These are phyloP conservation scores for Anabas testudineus DNA, from an alignment of 2,797 vertebrate species.

Conservation along the genomic window DNA sequence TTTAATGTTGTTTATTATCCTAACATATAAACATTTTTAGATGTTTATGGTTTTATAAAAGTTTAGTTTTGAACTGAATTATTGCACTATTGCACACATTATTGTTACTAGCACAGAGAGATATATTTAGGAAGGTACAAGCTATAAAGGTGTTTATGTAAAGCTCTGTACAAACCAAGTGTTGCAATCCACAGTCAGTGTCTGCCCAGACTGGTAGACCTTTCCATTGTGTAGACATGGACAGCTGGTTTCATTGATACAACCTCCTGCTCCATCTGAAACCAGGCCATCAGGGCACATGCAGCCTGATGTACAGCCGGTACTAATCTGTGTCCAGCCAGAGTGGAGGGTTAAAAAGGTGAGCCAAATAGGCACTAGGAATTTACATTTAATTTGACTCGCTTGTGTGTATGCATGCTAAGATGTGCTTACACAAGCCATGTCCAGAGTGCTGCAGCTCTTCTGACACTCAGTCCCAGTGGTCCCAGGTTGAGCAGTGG, in stretches of 20 bases:
- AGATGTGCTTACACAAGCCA: constrained; percentile 89
- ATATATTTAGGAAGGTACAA: neutral
- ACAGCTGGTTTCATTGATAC: constrained; percentile 84
- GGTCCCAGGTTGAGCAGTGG: constrained; percentile 64
- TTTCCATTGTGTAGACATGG: constrained; percentile 91
- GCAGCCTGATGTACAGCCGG: constrained; percentile 90
- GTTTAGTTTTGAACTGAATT: too few species aligned
- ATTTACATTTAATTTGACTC: neutral
- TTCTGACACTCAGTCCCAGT: constrained; percentile 89
- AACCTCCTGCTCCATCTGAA: constrained; percentile 85
- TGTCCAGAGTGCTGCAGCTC: constrained; percentile 91
- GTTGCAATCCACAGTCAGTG: constrained; percentile 90
- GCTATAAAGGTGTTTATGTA: neutral
- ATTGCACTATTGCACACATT: too few species aligned
- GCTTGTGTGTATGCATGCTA: neutral
- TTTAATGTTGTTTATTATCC: too few species aligned
- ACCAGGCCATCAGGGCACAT: constrained; percentile 88
- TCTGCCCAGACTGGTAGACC: constrained; percentile 85
- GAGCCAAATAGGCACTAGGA: constrained; percentile 1
- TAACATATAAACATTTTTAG: too few species aligned
- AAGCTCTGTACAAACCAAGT: constrained; percentile 86
- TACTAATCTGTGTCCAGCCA: constrained; percentile 83
- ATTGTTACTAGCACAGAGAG: neutral
- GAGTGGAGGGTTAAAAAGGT: neutral
- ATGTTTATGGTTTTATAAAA: too few species aligned